phyloP scores from a whole-genome alignment of 2,888 invertebrate species.

The Apamea anceps region DNA sequence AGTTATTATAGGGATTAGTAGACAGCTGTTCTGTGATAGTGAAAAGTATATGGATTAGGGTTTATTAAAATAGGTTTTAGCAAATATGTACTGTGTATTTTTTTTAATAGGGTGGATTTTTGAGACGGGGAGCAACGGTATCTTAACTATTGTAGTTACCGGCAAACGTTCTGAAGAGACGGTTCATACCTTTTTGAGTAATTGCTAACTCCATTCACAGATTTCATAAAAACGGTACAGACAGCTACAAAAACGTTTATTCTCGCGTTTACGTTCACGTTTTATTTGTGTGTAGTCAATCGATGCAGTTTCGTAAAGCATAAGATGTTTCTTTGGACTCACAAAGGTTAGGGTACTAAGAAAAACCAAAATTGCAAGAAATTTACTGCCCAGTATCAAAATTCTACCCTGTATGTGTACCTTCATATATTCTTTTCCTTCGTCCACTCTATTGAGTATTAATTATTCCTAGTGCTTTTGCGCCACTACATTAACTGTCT shows the following conservation, averaged over 20 bases:
- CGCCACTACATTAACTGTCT: background rate
- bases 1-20: background rate
- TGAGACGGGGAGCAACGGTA: background rate
- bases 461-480: background rate
- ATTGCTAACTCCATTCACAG: background rate
- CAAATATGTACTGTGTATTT: background rate
- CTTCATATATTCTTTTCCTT: background rate
- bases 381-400: background rate
- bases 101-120: background rate
- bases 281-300: background rate
- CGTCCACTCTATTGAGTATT: background rate
- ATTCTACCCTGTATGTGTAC: background rate
- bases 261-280: background rate
- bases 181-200: background rate
- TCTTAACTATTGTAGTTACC: background rate
- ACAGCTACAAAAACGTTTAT: background rate
- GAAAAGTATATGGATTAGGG: background rate
- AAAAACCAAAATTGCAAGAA: background rate
- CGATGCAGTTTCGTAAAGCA: background rate
- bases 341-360: background rate
- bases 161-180: background rate
- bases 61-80: background rate
- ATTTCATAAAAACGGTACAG: background rate
- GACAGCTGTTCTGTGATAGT: background rate
- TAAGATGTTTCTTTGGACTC: background rate